Percentiles rank a stretch among this genome's conserved stretches.
phyloP scores from a whole-genome alignment of 1,140 invertebrate species.

The Eumeta japonica region DNA sequence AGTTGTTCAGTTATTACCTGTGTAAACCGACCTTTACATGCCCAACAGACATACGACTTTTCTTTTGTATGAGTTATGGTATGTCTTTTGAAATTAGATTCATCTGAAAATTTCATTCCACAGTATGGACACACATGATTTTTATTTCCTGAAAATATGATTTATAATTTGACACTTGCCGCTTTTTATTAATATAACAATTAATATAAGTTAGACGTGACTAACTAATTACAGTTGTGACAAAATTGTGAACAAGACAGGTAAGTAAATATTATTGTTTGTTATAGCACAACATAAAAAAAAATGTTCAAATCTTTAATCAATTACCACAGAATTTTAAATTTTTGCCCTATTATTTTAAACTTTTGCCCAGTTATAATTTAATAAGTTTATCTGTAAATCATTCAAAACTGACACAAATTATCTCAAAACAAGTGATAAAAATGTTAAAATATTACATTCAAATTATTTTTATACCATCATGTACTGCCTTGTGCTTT shows the following conservation, averaged over 20 bases:
- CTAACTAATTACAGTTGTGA: no score
- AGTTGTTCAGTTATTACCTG: constrained; percentile 24
- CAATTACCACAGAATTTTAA: background rate
- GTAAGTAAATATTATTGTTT: no score
- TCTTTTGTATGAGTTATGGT: constrained; percentile 27
- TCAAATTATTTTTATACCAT: constrained; percentile 16
- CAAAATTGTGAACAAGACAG: no score
- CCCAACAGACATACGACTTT: constrained; percentile 31
- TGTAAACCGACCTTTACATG: constrained; percentile 30
- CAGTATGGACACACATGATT: constrained; percentile 27
- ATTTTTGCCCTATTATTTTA: background rate
- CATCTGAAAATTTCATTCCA: constrained; percentile 26
- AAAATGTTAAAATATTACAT: background rate
- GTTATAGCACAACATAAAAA: constrained; percentile 12
- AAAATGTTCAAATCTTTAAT: background rate
- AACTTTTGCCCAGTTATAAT: background rate
- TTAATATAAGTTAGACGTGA: no score
- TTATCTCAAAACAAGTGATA: background rate
- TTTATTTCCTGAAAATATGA: constrained; percentile 27
- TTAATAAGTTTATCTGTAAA: background rate
- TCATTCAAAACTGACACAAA: background rate
- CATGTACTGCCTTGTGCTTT: constrained; percentile 34
- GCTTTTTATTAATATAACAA: no score
- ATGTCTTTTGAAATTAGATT: constrained; percentile 39
- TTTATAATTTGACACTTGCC: no score